A percentile compares a stretch with the other conserved stretches of the same genome.
Conservation (phyloP, 2,888 invertebrate species). For the Saturnia pavonia region DNA sequence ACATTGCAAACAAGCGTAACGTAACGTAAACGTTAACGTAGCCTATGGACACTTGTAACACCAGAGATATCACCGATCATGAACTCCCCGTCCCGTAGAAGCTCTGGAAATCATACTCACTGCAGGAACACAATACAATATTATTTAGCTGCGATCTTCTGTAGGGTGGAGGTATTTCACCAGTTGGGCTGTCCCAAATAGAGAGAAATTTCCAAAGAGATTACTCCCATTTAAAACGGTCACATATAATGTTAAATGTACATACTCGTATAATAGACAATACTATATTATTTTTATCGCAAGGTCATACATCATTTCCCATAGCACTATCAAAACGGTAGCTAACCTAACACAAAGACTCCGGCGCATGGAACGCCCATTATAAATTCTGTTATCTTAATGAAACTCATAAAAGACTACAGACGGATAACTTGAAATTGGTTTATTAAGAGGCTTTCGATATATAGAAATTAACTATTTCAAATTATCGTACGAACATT, state of each 20-base stretch:
- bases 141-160: no score
- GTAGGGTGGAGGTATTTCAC: no score
- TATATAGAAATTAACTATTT: constrained; percentile 25
- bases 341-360: constrained; percentile 8
- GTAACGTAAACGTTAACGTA: no score
- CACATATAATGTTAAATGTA: neutral
- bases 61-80: no score
- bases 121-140: no score
- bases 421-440: constrained; percentile 58
- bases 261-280: neutral
- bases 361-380: constrained; percentile 26
- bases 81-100: no score
- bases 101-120: no score
- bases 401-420: constrained; percentile 56
- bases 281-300: constrained; percentile 2
- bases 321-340: constrained; percentile 22
- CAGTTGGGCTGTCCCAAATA: no score
- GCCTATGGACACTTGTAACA: no score
- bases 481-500: neutral
- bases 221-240: neutral
- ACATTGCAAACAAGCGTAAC: no score
- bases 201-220: no score
- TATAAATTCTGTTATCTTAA: constrained; percentile 60
- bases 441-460: constrained; percentile 59
- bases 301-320: neutral